Evolutionary conservation across 2,888 invertebrate species (phyloP), one percentile per base, ranked within the genome.

Genomic region (Disparrhopalites patrizii): DNA sequence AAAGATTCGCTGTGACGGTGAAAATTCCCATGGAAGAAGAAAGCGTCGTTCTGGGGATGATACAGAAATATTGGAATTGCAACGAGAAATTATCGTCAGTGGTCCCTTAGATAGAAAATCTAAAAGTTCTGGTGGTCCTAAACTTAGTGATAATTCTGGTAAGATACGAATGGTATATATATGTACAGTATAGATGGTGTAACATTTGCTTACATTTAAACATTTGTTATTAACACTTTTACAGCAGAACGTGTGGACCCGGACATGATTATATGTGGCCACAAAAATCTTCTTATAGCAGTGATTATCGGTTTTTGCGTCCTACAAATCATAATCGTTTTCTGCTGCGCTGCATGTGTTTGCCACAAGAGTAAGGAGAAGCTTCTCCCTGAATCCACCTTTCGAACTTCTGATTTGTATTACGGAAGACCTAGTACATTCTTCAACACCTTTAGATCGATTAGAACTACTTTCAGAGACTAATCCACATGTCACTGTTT

Each of bases 31-130:
- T 57, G 74, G 74, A 18, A 60, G 70, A 27, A 71, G 63, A 52
- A 61, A 67, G 71, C 60, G 67, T 25, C 64, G 71, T 20, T 60
- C 68, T 25, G 60, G 43, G 3, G 65, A 61, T 10, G 70, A 68
- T 13, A 43, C 61, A 2, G 66, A 69, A 58, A 64, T 67, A 33
- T 67, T 74, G 10, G 72, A 74, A 47, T 57, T 74, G 0, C 70
- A 72, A 31, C 70, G 69, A 58, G 74, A 74, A 54, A 74, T 74
- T 33, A 74, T 74, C 30, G 74, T 74, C 1, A 71, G 38, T 56
- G 70, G 70, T 18, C 70, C 72, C n/a, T 57, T 66, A 56, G 60
- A 58, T 30, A 52, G 65, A 56, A 70, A 67, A 36, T 30, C 67
- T 4, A 68, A 70, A 20, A 54, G 38, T 55, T 7, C 61, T 33